Base-by-base conservation (phyloP, 2,888 invertebrate genomes). In the Apotomis turbidana region DNA sequence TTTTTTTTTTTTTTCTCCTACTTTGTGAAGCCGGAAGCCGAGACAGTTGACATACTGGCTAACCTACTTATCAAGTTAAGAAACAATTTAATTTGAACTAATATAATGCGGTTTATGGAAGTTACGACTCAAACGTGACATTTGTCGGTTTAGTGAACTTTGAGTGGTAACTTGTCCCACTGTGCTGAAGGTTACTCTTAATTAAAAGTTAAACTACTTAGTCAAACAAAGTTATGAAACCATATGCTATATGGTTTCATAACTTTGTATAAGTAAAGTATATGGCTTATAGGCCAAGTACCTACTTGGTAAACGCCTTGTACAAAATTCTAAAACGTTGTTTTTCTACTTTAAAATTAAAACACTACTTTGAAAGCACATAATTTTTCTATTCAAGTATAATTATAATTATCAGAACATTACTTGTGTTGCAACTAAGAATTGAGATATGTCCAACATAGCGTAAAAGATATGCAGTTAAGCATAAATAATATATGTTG, bases 31-130 rank as follows among this genome's bases (percentile, higher is more conserved):
- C n/a, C n/a, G n/a, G n/a, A n/a, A n/a, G 59, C 36, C 51, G 44
- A 38, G 60, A 52, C 58, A 62, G 62, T 68, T 72, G 71, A 62
- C 62, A 63, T 63, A 68, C 68, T 52, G 46, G 72, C 27, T 72
- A 72, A 68, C 58, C 72, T 44, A 68, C 68, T 54, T 63, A 54
- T 54, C 46, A 13, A 58, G 71, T 71, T 67, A 10, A 38, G 72
- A 63, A 63, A 68, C 54, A 63, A 27, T 68, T 72, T 68, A 68
- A 63, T 63, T 59, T 59, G 59, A 68, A 58, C 38, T 58, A 54
- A 59, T 44, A 36, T 63, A 66, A 60, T 64, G 8, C 15, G 10
- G 44, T 68, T 54, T 38, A 41, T 60, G 61, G 58, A 54, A 68
- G 36, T 68, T 72, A 49, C 13, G 49, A 27, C 60, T 51, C 36